Percentiles rank a stretch among this genome's conserved stretches.
Conservation (phyloP, 2,888 invertebrate genomes). For the Drosophila nr. perissopoda region DNA sequence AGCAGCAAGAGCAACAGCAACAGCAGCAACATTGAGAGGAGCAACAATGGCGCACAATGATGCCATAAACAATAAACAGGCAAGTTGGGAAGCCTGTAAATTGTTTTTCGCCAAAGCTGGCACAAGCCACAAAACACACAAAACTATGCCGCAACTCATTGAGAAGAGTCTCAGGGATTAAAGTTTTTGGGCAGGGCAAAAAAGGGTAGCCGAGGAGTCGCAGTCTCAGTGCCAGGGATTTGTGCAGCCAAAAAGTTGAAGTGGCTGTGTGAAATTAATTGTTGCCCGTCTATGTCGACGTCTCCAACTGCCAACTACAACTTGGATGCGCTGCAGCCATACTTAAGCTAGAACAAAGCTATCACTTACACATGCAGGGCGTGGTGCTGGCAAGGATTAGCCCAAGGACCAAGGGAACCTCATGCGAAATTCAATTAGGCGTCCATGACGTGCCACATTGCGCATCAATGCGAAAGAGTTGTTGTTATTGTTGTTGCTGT, state of each 20-base stretch:
- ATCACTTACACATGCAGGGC: conserved; percentile 69
- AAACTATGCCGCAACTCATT: conserved; percentile 79
- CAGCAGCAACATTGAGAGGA: conserved; percentile 17
- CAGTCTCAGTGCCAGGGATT: conserved; percentile 63
- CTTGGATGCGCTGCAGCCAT: conserved; percentile 27
- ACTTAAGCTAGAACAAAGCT: conserved; percentile 76
- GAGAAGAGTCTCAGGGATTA: conserved; percentile 25
- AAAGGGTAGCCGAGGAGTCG: neutral
- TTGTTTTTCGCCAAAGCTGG: conserved; percentile 65
- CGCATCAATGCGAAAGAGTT: conserved; percentile 54
- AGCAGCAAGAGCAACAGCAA: conserved; percentile 20
- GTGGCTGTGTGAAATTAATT: conserved; percentile 81
- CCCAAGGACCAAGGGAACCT: conserved; percentile 46
- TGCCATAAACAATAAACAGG: conserved; percentile 83
- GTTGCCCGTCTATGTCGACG: conserved; percentile 58
- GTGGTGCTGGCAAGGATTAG: conserved; percentile 67
- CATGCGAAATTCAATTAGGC: conserved; percentile 77
- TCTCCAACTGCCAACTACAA: conserved; percentile 15
- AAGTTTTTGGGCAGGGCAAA: conserved; percentile 29
- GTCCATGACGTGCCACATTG: conserved; percentile 72
- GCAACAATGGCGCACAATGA: conserved; percentile 77
- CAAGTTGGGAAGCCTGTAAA: conserved; percentile 80
- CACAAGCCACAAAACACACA: conserved; percentile 76
- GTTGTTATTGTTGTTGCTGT: conserved; percentile 29
- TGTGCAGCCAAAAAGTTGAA: conserved; percentile 77